phyloP scores from a whole-genome alignment of 2,888 invertebrate genomes.

The Drosophila colorata region DNA sequence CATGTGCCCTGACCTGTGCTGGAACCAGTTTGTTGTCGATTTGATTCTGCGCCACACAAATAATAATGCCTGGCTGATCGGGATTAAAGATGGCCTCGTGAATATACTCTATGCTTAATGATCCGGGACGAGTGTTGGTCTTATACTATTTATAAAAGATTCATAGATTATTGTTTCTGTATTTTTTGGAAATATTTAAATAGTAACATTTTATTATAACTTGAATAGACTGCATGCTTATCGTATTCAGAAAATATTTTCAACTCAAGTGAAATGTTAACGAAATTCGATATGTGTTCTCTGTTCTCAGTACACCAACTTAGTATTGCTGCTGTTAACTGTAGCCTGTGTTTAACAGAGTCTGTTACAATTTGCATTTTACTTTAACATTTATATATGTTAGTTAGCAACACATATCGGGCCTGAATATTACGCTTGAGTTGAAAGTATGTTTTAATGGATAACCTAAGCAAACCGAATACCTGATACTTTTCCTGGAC shows the following conservation, averaged over 20 bases:
- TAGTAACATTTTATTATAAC: neutral
- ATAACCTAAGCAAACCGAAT: conserved; percentile 36
- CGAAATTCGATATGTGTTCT: neutral
- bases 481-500: conserved; percentile 54
- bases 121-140: conserved; percentile 62
- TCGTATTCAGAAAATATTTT: neutral
- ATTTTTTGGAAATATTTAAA: neutral
- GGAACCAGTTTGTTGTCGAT: conserved; percentile 81
- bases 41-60: conserved; percentile 85
- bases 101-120: conserved; percentile 67
- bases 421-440: neutral
- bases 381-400: too few relatives aligned
- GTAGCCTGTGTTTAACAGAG: neutral
- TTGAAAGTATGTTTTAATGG: neutral
- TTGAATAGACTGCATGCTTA: neutral
- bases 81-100: conserved; percentile 85
- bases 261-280: neutral
- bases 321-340: neutral
- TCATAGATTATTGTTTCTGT: neutral
- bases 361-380: neutral
- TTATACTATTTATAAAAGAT: conserved; percentile 39
- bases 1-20: conserved; percentile 65
- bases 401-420: neutral
- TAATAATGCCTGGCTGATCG: conserved; percentile 84
- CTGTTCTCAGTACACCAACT: neutral